Evolutionary conservation across 2,113 vertebrate genomes (phyloP), one percentile per base, ranked within the genome.

Genomic region (Tetraodon nigroviridis): DNA sequence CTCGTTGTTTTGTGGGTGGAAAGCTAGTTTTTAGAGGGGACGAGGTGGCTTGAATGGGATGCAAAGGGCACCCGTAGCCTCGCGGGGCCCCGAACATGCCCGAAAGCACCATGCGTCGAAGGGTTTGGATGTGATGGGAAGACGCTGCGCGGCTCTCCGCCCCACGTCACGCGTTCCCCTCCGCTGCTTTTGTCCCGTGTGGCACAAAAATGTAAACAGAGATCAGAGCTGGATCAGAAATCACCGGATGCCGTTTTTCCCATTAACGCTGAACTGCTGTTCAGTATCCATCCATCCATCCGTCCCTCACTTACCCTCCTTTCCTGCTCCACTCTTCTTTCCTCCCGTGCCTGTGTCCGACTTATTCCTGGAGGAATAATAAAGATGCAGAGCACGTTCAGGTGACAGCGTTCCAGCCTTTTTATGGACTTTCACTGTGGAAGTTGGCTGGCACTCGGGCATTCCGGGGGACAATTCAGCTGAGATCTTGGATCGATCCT

Each of bases 301-400:
- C 44, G 2, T 16, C 44, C 44, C 52, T 58, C 48, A 16, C 22
- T 51, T 37, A 29, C 54, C 21, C 63, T 49, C 50, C 16, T 45
- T 32, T 21, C 6, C 41, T 42, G 6, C 49, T 32, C 53, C 47
- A 49, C 14, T 51, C 41, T 46, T 46, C 57, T 10, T 64, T 51
- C 12, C 24, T 59, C 14, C 6, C 29, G 16, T 55, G 51, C 59
- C 60, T 15, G 20, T 55, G 47, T 58, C 61, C 61, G 55, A 22
- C 54, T 74, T 52, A 47, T 65, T 81, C 61, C 61, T 65, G 46
- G 21, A 50, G 70, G 65, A 64, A 45, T 56, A 21, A 50, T 64
- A 4, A 75, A 50, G 75, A 86, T 81, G 80, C 84, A 75, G 74
- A 68, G 65, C 86, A 86, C 86, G 82, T 85, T 54, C 70, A 61